Evolutionary conservation across 2,797 vertebrate species (phyloP), one percentile per base, ranked within the genome.

Genomic region (Sebastes glaucus): DNA sequence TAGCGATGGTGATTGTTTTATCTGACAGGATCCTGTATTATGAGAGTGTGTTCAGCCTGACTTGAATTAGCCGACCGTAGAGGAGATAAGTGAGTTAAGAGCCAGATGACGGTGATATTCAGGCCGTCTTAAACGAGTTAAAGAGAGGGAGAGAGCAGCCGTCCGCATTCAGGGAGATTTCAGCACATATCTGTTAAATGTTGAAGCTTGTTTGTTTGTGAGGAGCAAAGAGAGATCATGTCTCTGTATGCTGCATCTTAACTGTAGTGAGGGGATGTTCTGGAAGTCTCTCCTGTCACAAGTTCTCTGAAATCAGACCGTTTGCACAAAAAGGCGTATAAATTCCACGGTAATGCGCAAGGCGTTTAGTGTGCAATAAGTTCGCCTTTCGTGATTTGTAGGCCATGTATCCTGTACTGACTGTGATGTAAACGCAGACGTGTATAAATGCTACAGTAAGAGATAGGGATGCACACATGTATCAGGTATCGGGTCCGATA

Each of bases 61-160:
- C 71, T 78, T 30, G 2, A 64, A 53, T 78, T 59, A 78, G 28
- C 46, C 2, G 42, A 28, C 4, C 23, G 2, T 28, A 13, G 30
- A 61, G 35, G 14, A 6, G 68, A 59, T 74, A 69, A 74, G 2
- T 64, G 66, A 75, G 71, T 74, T 82, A 56, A 52, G 49, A 52
- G 20, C 3, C 7, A 38, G 35, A 67, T 6, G 68, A 38, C 22
- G 28, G n/a, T 7, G 49, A 42, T 42, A n/a, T 8, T 32, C 60
- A 53, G 49, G 4, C 27, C 0, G 14, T 23, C 66, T 25, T 68
- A 62, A 68, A 53, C 2, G 5, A 78, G 57, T 82, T 73, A 33
- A 32, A 60, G 28, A 11, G 22, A 28, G 22, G 11, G 33, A 52
- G 49, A 1, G 18, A 71, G 33, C 46, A 56, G 42, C 28, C 3